phyloP scores from a whole-genome alignment of 2,113 vertebrate genomes.

The Amazona vittata region DNA sequence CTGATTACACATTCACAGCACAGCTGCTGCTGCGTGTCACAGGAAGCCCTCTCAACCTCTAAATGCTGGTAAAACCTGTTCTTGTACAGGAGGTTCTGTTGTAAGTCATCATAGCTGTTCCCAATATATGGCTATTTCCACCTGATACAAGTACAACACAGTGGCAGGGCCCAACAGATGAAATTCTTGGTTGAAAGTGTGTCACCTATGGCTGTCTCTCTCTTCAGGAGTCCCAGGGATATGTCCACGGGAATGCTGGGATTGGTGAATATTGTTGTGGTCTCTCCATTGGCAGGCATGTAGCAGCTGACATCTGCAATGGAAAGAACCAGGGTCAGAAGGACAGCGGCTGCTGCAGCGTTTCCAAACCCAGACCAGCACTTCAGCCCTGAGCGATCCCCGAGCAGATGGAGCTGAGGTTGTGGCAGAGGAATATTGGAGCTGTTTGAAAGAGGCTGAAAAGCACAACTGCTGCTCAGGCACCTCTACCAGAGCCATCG shows the following conservation, averaged over 20 bases:
- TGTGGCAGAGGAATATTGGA: neutral
- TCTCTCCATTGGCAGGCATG: conserved; percentile 97
- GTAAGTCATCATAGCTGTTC: fast-evolving
- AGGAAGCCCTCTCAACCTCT: neutral
- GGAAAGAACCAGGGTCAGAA: fast-evolving
- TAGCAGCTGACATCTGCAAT: conserved; percentile 85
- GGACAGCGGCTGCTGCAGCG: neutral
- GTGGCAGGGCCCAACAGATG: fast-evolving
- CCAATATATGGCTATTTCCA: fast-evolving
- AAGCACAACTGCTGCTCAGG: neutral
- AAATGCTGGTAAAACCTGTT: neutral
- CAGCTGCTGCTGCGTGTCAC: neutral
- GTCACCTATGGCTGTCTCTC: conserved; percentile 88
- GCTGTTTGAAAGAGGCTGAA: neutral
- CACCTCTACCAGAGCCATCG: neutral
- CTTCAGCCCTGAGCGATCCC: neutral
- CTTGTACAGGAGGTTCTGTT: neutral
- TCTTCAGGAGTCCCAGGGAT: conserved; percentile 90
- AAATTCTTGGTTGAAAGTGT: fast-evolving
- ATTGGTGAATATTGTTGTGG: conserved; percentile 83
- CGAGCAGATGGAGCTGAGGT: fast-evolving
- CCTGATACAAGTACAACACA: neutral
- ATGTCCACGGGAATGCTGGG: conserved; percentile 94
- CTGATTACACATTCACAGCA: fast-evolving
- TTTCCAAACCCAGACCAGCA: neutral